Evolutionary conservation across 2,888 invertebrate genomes (phyloP).

Genomic region (Fragum sueziense): DNA sequence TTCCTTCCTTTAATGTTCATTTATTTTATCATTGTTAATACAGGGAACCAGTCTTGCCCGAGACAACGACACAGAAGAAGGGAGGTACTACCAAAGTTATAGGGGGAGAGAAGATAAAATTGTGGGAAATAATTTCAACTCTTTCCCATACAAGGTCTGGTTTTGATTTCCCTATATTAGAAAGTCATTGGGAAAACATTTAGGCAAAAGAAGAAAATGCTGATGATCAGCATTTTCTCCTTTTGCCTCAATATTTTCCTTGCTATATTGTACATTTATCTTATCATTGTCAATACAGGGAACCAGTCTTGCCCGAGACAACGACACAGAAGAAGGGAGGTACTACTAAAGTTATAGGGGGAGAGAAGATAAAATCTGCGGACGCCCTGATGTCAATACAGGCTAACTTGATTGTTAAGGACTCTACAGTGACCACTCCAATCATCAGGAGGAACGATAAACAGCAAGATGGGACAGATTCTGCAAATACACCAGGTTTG

Average conservation of each 20-base stretch:
- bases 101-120: constrained; percentile 22
- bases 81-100: constrained; percentile 6
- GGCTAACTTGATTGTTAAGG: not conserved
- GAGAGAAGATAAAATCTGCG: constrained; percentile 30
- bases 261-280: too few species aligned
- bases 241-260: too few species aligned
- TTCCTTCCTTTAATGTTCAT: too few species aligned
- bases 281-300: constrained; percentile 2
- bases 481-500: not conserved
- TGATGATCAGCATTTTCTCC: too few species aligned
- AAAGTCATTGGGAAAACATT: too few species aligned
- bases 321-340: constrained; percentile 14
- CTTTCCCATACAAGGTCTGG: too few species aligned
- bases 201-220: too few species aligned
- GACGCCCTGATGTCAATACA: constrained; percentile 45
- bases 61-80: constrained; percentile 4
- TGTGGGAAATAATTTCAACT: too few species aligned
- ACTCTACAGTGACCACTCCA: not conserved
- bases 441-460: not conserved
- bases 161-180: too few species aligned
- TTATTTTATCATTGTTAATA: not conserved
- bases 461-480: not conserved
- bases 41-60: constrained; percentile 20
- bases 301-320: constrained; percentile 9
- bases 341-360: not conserved